These are phyloP conservation scores for Chymomyza fuscimana DNA, from an alignment of 2,888 invertebrate species.

Conservation along the genomic window DNA sequence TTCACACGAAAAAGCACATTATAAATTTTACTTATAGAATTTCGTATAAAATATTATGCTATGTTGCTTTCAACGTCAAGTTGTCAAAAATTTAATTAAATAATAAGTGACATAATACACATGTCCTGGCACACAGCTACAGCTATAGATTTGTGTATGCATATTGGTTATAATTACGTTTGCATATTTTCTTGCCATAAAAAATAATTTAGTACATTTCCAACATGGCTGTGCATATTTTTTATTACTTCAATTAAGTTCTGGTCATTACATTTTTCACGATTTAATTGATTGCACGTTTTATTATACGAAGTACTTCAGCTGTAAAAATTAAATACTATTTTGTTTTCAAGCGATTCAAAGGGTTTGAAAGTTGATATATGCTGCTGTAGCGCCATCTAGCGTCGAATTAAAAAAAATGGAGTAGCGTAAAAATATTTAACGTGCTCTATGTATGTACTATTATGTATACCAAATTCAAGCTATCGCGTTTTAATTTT, in stretches of 20 bases:
- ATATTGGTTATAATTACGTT: conserved; percentile 46
- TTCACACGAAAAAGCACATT: conserved; percentile 38
- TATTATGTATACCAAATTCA: too few relatives aligned
- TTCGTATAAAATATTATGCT: too few relatives aligned
- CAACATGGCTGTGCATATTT: neutral
- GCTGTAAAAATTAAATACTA: too few relatives aligned
- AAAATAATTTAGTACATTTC: conserved; percentile 38
- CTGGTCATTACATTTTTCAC: conserved; percentile 56
- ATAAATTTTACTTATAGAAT: conserved; percentile 9
- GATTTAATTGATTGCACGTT: conserved; percentile 65
- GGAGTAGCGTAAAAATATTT: too few relatives aligned
- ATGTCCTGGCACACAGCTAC: conserved; percentile 14
- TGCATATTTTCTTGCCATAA: conserved; percentile 61
- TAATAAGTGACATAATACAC: conserved; percentile 61
- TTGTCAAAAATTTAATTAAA: conserved; percentile 63
- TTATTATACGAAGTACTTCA: neutral
- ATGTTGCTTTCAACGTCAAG: conserved; percentile 29
- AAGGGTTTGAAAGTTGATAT: too few relatives aligned
- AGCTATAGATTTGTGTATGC: too few relatives aligned
- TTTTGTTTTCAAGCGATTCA: too few relatives aligned
- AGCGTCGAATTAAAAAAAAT: too few relatives aligned
- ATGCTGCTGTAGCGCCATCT: too few relatives aligned
- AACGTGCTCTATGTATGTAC: too few relatives aligned
- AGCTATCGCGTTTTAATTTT: too few relatives aligned
- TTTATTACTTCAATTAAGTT: conserved; percentile 39